These are phyloP conservation scores for Prochilodus magdalenae DNA, from an alignment of 2,113 vertebrate species.

Conservation along the genomic window DNA sequence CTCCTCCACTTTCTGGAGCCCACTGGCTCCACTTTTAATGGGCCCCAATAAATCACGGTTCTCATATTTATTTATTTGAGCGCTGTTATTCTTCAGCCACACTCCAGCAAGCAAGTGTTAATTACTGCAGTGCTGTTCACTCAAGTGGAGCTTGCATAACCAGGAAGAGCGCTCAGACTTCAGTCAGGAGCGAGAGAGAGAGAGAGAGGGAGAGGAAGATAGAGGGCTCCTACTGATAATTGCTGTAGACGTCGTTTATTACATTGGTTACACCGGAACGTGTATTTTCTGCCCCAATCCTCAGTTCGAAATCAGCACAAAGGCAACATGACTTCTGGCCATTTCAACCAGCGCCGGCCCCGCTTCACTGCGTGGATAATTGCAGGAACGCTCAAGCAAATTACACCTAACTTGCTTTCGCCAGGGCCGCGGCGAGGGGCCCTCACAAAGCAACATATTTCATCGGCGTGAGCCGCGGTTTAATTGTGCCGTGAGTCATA, in stretches of 20 bases:
- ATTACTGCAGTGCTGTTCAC: slow-evolving; percentile 52
- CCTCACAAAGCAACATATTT: slow-evolving; percentile 3
- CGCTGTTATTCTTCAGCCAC: slow-evolving; percentile 40
- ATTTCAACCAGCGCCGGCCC: not conserved
- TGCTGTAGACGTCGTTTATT: not conserved
- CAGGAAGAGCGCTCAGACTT: slow-evolving; percentile 36
- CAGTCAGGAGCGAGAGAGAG: not conserved
- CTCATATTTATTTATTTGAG: slow-evolving; percentile 57
- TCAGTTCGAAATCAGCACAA: not conserved
- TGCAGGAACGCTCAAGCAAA: slow-evolving; percentile 9
- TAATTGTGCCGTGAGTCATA: slow-evolving; percentile 11
- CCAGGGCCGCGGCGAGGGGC: not conserved
- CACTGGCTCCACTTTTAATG: slow-evolving; percentile 24
- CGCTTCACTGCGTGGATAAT: slow-evolving; percentile 18
- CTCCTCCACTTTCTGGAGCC: not conserved
- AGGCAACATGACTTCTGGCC: not conserved
- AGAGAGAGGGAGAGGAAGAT: not conserved
- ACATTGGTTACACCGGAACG: not conserved
- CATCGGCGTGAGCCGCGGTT: not conserved
- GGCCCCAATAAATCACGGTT: slow-evolving; percentile 45
- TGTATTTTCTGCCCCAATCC: not conserved
- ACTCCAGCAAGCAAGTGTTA: slow-evolving; percentile 47
- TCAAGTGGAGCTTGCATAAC: slow-evolving; percentile 45
- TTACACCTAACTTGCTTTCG: slow-evolving; percentile 21
- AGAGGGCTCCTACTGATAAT: slow-evolving; percentile 2